Percentiles rank a stretch among this genome's conserved stretches.
These are phyloP conservation scores for Sebastolobus altivelis DNA, from an alignment of 2,797 vertebrate species.

Conservation along the genomic window DNA sequence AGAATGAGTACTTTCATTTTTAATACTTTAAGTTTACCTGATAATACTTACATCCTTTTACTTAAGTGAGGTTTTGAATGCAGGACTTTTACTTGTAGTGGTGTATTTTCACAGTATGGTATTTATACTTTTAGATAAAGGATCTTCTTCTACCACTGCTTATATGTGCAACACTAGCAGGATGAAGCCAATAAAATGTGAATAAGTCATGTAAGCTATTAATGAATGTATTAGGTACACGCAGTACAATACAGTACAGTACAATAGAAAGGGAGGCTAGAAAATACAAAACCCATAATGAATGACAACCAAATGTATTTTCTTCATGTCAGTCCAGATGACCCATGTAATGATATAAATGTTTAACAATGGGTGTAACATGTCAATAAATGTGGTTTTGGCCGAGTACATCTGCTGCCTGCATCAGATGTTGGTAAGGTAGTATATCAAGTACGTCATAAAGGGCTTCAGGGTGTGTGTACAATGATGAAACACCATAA, in stretches of 20 bases:
- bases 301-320: not conserved
- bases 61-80: not conserved
- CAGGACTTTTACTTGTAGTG: not conserved
- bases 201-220: not conserved
- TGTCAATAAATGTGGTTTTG: not conserved
- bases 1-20: not conserved
- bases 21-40: not conserved
- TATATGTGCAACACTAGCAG: not conserved
- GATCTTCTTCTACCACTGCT: not conserved
- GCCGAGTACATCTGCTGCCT: not conserved
- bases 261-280: not conserved
- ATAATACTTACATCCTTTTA: not conserved
- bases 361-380: not conserved
- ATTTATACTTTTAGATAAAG: not conserved
- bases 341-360: not conserved
- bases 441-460: not conserved
- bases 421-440: not conserved
- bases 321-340: not conserved
- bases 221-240: not conserved
- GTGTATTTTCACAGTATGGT: not conserved
- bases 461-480: constrained; percentile 12
- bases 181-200: not conserved
- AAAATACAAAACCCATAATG: not conserved
- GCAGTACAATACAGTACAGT: not conserved
- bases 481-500: not conserved